Evolutionary conservation across 2,113 vertebrate species (phyloP).

Genomic region (Grammomys surdaster): DNA sequence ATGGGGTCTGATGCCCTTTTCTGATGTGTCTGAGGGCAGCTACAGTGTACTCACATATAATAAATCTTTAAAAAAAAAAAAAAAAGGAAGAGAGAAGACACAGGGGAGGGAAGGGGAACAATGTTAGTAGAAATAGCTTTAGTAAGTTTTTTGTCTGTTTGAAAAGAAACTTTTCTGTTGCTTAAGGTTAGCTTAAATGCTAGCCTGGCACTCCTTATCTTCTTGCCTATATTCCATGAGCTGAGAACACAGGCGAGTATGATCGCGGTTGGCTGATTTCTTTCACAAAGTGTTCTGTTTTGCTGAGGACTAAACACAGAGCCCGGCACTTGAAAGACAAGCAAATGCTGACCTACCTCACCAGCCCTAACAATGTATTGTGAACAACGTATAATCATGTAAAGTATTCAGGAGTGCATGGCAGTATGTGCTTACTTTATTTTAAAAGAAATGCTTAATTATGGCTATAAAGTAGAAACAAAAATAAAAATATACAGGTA

Average conservation of each 20-base stretch:
- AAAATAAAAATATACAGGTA: not conserved
- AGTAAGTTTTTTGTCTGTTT: not conserved
- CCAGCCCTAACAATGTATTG: not conserved
- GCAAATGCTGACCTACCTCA: not conserved
- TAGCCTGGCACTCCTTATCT: not conserved
- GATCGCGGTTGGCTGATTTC: not conserved
- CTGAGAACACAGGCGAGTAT: not conserved
- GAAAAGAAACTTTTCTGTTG: not conserved
- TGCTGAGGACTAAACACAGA: not conserved
- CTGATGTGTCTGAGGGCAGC: too few species aligned
- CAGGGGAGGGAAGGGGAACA: not conserved
- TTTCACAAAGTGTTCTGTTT: not conserved
- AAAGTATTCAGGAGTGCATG: not conserved
- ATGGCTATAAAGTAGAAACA: conserved; percentile 6
- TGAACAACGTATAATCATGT: conserved; percentile 34
- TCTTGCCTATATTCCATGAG: not conserved
- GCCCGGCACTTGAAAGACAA: too few species aligned
- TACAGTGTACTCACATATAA: too few species aligned
- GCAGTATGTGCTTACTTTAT: not conserved
- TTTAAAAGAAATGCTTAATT: not conserved
- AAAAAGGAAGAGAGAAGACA: not conserved
- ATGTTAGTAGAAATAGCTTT: not conserved
- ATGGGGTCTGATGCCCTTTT: too few species aligned
- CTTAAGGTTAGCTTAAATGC: not conserved
- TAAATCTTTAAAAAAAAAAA: too few species aligned